Base-by-base conservation (phyloP, 2,113 vertebrate species). In the Erinaceus europaeus region DNA sequence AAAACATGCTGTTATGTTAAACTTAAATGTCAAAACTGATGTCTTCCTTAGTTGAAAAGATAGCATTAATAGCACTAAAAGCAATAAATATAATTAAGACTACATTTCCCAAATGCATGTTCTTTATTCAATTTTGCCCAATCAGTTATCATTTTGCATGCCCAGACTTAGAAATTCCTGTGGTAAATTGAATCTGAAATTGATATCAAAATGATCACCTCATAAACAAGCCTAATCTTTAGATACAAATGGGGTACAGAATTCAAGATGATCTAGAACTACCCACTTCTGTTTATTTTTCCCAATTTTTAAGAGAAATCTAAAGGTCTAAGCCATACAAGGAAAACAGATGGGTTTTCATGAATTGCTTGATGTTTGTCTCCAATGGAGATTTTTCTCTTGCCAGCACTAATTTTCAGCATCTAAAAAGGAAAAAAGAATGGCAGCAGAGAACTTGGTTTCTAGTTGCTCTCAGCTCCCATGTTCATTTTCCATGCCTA, bases 1-100 rank as follows among this genome's bases (percentile, higher is more conserved):
- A n/a, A n/a, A n/a, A n/a, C n/a, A n/a, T 93, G 95, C 90, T 94
- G 82, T 82, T 88, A 46, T 84, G 76, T 61, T 59, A 89, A 95
- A 90, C 50, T 65, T 76, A 68, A 88, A 86, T 62, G 52, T 79
- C 76, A 64, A 72, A 88, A 44, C 23, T 18, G 81, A 82, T 57
- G 57, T 89, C 95, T 91, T 95, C 84, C 61, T 95, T 93, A 91
- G 89, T 96, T 95, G 96, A 96, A 94, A 75, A 83, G 92, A 42
- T 48, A 96, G 86, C 50, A 73, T 62, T 90, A 93, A 88, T 91
- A 89, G n/a, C 53, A 93, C 55, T 79, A 83, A 93, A 95, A 80
- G 55, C 23, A 29, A 57, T 57, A 86, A 95, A 93, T 23, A 83
- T 13, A 82, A 61, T 88, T 93, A 83, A 91, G 38, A 9, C 73